These are phyloP conservation scores for Helicolenus hilgendorfi DNA, from an alignment of 2,797 vertebrate genomes.

Conservation along the genomic window DNA sequence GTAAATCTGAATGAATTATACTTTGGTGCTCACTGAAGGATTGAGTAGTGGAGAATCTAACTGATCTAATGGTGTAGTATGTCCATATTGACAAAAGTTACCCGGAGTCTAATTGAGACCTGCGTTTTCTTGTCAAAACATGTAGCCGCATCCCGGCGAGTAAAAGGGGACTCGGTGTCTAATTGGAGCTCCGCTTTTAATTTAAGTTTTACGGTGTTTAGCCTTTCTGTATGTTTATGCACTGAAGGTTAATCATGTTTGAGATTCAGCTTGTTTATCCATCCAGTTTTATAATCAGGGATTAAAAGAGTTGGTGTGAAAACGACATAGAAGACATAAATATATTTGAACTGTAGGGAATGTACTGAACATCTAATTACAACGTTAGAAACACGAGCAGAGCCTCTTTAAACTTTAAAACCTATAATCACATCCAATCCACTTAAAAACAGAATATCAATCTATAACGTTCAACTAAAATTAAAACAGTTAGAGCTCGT, in stretches of 20 bases:
- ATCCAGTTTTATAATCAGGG: not conserved
- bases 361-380: not conserved
- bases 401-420: not conserved
- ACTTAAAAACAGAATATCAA: not conserved
- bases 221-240: not conserved
- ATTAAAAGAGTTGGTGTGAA: not conserved
- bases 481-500: not conserved
- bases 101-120: too few relatives aligned
- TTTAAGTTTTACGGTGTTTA: not conserved
- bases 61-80: too few relatives aligned
- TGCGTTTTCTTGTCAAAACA: too few relatives aligned
- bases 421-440: not conserved
- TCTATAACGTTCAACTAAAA: not conserved
- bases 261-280: not conserved
- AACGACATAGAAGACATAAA: not conserved
- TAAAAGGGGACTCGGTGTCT: too few relatives aligned
- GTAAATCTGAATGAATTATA: too few relatives aligned
- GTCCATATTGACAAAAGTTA: too few relatives aligned
- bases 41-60: too few relatives aligned
- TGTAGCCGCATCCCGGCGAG: rapidly evolving
- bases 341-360: not conserved
- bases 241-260: not conserved
- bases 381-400: not conserved
- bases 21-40: too few relatives aligned
- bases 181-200: too few relatives aligned